Evolutionary conservation across 2,888 invertebrate species (phyloP).

Genomic region (Nowickia ferox): DNA sequence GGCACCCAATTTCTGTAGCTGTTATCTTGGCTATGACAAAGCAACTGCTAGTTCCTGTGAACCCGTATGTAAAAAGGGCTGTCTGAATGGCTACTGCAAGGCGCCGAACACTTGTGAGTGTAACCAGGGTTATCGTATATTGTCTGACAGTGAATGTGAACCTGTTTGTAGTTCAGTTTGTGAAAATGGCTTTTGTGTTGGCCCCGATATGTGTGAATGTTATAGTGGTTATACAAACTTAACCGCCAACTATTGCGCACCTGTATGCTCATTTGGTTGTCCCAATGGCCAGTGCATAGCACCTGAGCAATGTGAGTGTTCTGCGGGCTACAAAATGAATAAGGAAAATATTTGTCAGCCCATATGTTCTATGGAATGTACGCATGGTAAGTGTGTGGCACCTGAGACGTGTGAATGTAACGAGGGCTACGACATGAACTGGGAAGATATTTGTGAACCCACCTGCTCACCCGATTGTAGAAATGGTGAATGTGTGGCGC

Average conservation of each 20-base stretch:
- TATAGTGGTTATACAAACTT: constrained; percentile 68
- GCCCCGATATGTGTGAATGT: constrained; percentile 75
- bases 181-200: constrained; percentile 80
- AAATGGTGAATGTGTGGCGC: constrained; percentile 79
- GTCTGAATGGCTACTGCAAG: constrained; percentile 86
- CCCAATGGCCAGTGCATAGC: constrained; percentile 87
- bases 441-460: constrained; percentile 69
- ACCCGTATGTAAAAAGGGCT: constrained; percentile 70
- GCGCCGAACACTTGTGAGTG: constrained; percentile 89
- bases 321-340: constrained; percentile 77
- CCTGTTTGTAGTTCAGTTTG: constrained; percentile 75
- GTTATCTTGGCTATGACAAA: constrained; percentile 84
- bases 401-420: constrained; percentile 75
- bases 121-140: constrained; percentile 83
- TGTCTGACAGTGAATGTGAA: constrained; percentile 42
- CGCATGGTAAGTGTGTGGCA: constrained; percentile 80
- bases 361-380: constrained; percentile 74
- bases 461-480: constrained; percentile 74
- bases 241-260: constrained; percentile 66
- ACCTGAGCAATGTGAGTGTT: constrained; percentile 84
- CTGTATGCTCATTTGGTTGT: constrained; percentile 84
- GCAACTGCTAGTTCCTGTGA: constrained; percentile 78
- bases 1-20: constrained; percentile 88
- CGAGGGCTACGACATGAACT: constrained; percentile 70
- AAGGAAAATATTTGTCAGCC: constrained; percentile 66